Evolutionary conservation across 2,888 invertebrate genomes (phyloP).

Genomic region (Ellobium chinense): DNA sequence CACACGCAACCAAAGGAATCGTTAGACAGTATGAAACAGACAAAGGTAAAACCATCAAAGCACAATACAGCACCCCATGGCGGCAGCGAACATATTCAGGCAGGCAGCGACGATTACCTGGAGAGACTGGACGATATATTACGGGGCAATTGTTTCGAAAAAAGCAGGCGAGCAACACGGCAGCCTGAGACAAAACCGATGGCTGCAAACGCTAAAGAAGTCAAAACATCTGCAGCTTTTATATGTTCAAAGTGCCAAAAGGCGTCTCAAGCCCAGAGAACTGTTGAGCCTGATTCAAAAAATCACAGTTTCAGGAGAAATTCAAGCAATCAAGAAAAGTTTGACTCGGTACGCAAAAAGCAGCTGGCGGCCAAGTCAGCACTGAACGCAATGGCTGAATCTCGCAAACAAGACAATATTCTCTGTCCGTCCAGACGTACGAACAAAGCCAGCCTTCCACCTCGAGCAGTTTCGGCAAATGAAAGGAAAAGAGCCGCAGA

Average conservation of each 20-base stretch:
- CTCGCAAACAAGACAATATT: not conserved
- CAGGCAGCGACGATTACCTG: not conserved
- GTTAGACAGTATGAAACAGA: no score
- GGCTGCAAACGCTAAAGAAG: not conserved
- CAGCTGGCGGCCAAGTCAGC: not conserved
- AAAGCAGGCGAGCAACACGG: not conserved
- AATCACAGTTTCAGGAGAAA: not conserved
- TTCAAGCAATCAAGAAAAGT: no score
- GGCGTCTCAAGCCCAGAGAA: no score
- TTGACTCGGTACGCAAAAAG: not conserved
- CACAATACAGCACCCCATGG: not conserved
- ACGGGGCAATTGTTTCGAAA: not conserved
- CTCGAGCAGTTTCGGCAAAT: no score
- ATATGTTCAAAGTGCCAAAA: not conserved
- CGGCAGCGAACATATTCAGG: not conserved
- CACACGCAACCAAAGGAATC: no score
- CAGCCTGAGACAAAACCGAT: not conserved
- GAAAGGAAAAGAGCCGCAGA: not conserved
- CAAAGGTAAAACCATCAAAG: no score
- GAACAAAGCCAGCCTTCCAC: no score
- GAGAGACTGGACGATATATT: not conserved
- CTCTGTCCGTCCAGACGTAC: no score
- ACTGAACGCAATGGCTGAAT: not conserved
- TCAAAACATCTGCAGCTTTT: not conserved
- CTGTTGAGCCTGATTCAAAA: not conserved